Base-by-base conservation (phyloP, 2,888 invertebrate species). In the Drosophila fulvimacula region DNA sequence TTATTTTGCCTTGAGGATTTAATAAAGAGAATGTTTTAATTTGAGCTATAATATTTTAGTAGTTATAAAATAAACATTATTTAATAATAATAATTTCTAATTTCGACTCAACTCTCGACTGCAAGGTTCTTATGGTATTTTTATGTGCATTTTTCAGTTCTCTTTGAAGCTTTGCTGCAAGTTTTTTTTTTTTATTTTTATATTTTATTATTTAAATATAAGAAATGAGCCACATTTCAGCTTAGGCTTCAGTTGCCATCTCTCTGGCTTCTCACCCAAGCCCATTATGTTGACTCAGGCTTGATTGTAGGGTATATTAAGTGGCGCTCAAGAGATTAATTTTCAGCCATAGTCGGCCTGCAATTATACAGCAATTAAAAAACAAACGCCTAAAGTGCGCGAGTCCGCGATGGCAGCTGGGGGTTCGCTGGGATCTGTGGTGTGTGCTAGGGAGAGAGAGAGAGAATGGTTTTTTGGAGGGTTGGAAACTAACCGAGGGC, bases 361-460 rank as follows among this genome's bases (percentile, higher is more conserved):
- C 76, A 82, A 83, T 83, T 83, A 87, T 79, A 76, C 71, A 76
- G 76, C 87, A 84, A 83, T 87, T 87, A 87, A 84, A 82, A 68
- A 76, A 73, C 67, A 80, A 84, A 73, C 53, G 73, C 63, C 68
- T n/a, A 49, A 51, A 52, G 24, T 34, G 49, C 34, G 24, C 19
- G n/a, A 32, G 42, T 17, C 17, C 36, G 61, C 19, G 51, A 19
- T 39, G 53, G 39, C 39, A 39, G 30, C 19, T 6, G 53, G 19
- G 39, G 30, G 19, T 15, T 49, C 3, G 24, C n/a, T n/a, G 15
- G n/a, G 27, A 27, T 3, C 46, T 19, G 51, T 36, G 36, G 13
- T 34, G 44, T 15, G 15, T 15, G 30, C 1, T 0, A 13, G 13
- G 6, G 10, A 0, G 39, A 11, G 41, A 41, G 19, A 7, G 17